These are phyloP conservation scores for Apocrypta bakeri DNA, from an alignment of 1,140 invertebrate genomes.

Conservation along the genomic window DNA sequence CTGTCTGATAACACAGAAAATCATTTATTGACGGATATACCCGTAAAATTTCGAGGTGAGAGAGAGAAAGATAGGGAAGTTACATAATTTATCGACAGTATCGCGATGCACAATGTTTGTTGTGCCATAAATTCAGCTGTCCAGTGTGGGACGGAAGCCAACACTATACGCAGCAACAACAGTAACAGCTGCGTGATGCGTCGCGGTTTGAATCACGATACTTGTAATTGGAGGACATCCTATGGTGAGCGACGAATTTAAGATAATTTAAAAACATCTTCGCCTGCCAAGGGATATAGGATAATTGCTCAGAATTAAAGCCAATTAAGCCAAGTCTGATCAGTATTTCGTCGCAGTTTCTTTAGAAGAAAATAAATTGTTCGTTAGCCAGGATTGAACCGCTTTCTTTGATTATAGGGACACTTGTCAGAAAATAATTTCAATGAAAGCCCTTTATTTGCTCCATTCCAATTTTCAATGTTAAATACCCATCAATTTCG, in stretches of 20 bases:
- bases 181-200: conserved; percentile 19
- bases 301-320: conserved; percentile 53
- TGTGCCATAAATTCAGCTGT: conserved; percentile 48
- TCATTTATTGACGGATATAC: conserved; percentile 19
- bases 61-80: background rate
- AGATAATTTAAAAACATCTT: conserved; percentile 53
- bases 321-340: conserved; percentile 52
- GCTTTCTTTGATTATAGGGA: conserved; percentile 47
- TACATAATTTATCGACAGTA: conserved; percentile 15
- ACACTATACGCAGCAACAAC: conserved; percentile 1
- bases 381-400: conserved; percentile 50
- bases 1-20: background rate
- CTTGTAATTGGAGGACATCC: conserved; percentile 50
- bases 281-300: conserved; percentile 39
- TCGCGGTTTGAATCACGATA: conserved; percentile 50
- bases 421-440: background rate
- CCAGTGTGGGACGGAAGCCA: background rate
- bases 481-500: background rate
- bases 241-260: conserved; percentile 48
- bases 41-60: background rate
- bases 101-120: conserved; percentile 24
- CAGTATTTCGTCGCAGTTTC: conserved; percentile 50
- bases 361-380: conserved; percentile 52
- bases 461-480: background rate
- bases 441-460: conserved; percentile 18